phyloP scores from a whole-genome alignment of 2,888 invertebrate species.

The Lottia gigantea region DNA sequence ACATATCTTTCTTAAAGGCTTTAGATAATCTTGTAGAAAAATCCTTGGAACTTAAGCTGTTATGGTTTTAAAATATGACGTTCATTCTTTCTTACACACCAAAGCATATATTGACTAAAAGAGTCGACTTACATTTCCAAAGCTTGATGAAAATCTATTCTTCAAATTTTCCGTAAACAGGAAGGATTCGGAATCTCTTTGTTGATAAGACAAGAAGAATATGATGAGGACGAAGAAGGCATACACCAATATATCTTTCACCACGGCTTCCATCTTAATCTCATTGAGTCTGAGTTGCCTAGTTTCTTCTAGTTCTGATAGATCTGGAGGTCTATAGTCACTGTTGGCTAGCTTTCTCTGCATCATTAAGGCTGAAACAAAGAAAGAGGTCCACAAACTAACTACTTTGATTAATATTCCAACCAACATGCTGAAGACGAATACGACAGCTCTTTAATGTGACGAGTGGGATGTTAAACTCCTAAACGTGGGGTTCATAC shows the following conservation, averaged over 20 bases:
- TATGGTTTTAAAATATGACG: too few relatives aligned
- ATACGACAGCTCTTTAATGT: too few relatives aligned
- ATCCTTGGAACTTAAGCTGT: too few relatives aligned
- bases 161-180: constrained; percentile 52
- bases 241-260: constrained; percentile 63
- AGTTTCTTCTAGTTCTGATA: constrained; percentile 50
- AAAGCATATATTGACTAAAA: neutral
- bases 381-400: neutral
- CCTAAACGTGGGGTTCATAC: too few relatives aligned
- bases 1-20: too few relatives aligned
- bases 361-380: constrained; percentile 54
- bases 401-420: too few relatives aligned
- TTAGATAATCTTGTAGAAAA: too few relatives aligned
- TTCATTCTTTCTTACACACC: too few relatives aligned
- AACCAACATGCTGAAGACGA: too few relatives aligned
- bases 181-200: constrained; percentile 60
- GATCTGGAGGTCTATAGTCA: constrained; percentile 60
- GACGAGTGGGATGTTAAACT: too few relatives aligned
- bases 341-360: constrained; percentile 53
- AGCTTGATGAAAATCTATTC: constrained; percentile 52
- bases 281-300: constrained; percentile 61
- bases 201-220: constrained; percentile 67
- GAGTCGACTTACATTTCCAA: constrained; percentile 40
- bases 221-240: constrained; percentile 64
- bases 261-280: constrained; percentile 64